These are phyloP conservation scores for Palloptera scutellata DNA, from an alignment of 2,888 invertebrate genomes.

Conservation along the genomic window DNA sequence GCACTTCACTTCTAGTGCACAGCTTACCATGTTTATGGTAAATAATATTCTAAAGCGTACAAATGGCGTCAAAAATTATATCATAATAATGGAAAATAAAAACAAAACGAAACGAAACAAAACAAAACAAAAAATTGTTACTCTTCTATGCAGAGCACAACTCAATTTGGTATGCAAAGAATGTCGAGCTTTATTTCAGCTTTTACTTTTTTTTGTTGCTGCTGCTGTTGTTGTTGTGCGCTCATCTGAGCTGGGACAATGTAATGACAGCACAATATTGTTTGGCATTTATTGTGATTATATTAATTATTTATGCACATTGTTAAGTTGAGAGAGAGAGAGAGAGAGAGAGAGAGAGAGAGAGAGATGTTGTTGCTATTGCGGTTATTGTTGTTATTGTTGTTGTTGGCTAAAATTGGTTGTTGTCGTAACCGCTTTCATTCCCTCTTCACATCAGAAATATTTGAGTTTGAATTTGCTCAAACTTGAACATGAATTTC, in stretches of 20 bases:
- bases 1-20: too few species aligned
- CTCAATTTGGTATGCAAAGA: slow-evolving; percentile 3
- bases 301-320: slow-evolving; percentile 2
- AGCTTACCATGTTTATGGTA: too few species aligned
- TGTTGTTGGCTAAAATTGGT: slow-evolving; percentile 10
- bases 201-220: too few species aligned
- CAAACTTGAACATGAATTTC: not conserved
- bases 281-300: slow-evolving; percentile 5
- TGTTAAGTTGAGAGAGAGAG: not conserved
- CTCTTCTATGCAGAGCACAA: too few species aligned
- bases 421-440: slow-evolving; percentile 10
- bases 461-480: not conserved
- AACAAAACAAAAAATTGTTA: too few species aligned
- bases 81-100: too few species aligned
- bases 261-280: not conserved
- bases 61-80: too few species aligned
- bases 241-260: not conserved
- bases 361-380: not conserved
- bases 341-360: too few species aligned
- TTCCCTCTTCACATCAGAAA: not conserved
- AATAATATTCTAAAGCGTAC: too few species aligned
- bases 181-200: not conserved
- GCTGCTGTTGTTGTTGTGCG: not conserved
- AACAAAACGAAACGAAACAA: too few species aligned
- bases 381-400: not conserved